Base-by-base conservation (phyloP, 2,113 vertebrate genomes). In the Athene cunicularia region DNA sequence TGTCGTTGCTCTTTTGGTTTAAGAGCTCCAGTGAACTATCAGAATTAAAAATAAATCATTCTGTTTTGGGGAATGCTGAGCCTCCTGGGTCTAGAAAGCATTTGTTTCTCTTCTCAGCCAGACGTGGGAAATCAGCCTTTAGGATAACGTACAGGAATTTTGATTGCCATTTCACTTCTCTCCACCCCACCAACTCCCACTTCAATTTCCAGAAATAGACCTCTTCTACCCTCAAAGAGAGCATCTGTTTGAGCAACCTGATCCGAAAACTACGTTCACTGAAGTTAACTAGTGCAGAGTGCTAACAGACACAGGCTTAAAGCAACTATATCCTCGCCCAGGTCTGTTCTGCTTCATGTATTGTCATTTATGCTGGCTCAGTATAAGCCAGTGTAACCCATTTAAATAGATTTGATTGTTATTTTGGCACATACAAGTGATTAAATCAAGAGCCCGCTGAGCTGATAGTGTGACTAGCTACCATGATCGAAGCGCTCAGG, bases 21-120 rank as follows among this genome's bases (percentile, higher is more conserved):
- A 88, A 82, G 53, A 95, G 49, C 73, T 84, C 32, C 47, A 58
- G n/a, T 45, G 53, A 96, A 80, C 52, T 82, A 89, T 58, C 39
- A 55, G 85, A 92, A 94, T 94, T 90, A 93, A 92, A 97, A 95
- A 97, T 96, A 96, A 96, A 88, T 86, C 92, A 72, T 49, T 49
- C 83, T 49, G 43, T 10, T 93, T 71, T 3, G 2, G 91, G 75
- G 82, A 93, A 90, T 63, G 56, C 64, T 88, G 83, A 92, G 64
- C 80, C 83, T 92, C 88, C 72, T 71, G 90, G 92, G 96, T 91
- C 59, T 77, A 86, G 50, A 90, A 96, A 92, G 88, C 94, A 95
- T 93, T 95, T 96, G 55, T 49, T 92, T 95, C 93, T 75, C 74
- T 71, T 93, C 88, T 95, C 64, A 94, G 92, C 45, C 96, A 95